Conservation (phyloP, 2,888 invertebrate species). For the Eupithecia pulchellata region DNA sequence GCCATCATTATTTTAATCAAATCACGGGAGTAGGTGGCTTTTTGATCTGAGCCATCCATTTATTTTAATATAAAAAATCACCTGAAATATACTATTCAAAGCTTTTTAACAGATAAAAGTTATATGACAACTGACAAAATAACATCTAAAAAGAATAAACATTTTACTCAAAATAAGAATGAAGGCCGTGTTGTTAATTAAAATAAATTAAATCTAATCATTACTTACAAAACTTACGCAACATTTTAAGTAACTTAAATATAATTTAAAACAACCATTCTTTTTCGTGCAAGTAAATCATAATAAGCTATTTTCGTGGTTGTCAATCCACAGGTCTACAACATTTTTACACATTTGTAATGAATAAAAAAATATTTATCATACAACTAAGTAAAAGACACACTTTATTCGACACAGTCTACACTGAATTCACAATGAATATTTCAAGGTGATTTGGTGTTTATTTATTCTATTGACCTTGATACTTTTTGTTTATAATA, state of each 20-base stretch:
- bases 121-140: background rate
- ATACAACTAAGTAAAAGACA: background rate
- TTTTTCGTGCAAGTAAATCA: background rate
- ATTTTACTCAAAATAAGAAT: background rate
- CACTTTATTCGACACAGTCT: background rate
- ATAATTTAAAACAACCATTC: background rate
- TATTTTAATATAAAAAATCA: too few species aligned
- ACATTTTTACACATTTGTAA: conserved; percentile 3
- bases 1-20: too few species aligned
- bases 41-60: too few species aligned
- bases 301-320: background rate
- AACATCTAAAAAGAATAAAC: background rate
- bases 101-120: background rate
- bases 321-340: conserved; percentile 1
- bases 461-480: conserved; percentile 2
- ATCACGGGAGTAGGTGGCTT: too few species aligned
- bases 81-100: too few species aligned
- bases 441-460: background rate
- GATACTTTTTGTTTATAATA: background rate
- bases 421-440: background rate
- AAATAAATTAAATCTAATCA: conserved; percentile 32
- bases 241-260: background rate
- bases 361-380: conserved; percentile 14
- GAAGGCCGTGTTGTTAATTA: background rate
- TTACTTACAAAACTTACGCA: conserved; percentile 29